phyloP scores from a whole-genome alignment of 2,888 invertebrate species.

The Pasiphila rectangulata region DNA sequence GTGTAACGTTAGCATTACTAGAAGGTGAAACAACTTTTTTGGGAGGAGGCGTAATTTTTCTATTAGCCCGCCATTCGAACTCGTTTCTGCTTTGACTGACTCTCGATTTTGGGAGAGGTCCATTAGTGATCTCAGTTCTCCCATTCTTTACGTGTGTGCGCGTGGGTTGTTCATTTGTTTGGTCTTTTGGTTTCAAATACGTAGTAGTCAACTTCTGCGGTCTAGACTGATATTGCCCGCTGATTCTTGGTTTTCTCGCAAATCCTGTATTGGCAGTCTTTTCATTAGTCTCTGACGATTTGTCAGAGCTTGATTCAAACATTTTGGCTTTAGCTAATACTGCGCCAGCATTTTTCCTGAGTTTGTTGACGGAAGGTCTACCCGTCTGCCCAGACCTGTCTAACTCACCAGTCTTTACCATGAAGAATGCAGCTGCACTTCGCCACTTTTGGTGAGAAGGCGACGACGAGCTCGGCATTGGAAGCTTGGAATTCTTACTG shows the following conservation, averaged over 20 bases:
- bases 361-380: constrained; percentile 86
- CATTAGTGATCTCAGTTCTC: constrained; percentile 35
- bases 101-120: constrained; percentile 35
- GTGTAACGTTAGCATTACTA: constrained; percentile 31
- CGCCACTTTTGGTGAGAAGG: constrained; percentile 72
- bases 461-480: constrained; percentile 49
- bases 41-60: constrained; percentile 54
- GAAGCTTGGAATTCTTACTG: constrained; percentile 40
- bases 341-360: constrained; percentile 89
- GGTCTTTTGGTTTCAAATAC: constrained; percentile 54
- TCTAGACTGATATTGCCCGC: constrained; percentile 50
- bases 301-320: constrained; percentile 83
- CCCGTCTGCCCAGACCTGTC: constrained; percentile 76
- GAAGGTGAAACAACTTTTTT: constrained; percentile 61
- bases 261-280: constrained; percentile 57
- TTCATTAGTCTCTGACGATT: constrained; percentile 65
- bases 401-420: constrained; percentile 72
- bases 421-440: constrained; percentile 79
- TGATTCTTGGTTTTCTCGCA: constrained; percentile 67
- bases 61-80: constrained; percentile 48
- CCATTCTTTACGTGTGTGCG: constrained; percentile 41
- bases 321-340: constrained; percentile 89
- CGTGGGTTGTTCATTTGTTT: constrained; percentile 37
- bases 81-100: constrained; percentile 49
- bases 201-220: constrained; percentile 47